Base-by-base conservation (phyloP, 1,140 invertebrate genomes). In the Neodiprion fabricii region DNA sequence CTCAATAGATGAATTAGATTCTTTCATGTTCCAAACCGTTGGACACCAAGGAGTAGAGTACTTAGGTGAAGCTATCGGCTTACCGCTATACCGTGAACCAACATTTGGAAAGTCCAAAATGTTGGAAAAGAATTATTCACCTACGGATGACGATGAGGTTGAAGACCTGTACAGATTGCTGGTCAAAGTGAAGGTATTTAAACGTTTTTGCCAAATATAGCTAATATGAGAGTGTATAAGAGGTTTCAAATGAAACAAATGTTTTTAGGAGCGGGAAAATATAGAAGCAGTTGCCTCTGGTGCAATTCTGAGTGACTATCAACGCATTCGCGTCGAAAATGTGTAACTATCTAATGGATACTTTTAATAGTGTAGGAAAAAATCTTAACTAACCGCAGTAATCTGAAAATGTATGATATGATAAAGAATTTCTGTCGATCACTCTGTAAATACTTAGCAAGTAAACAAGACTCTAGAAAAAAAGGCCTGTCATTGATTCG, bases 21-120 rank as follows among this genome's bases (percentile, higher is more conserved):
- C 98, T 84, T 99, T 97, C 84, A 99, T 99, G 98, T 99, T 99
- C 86, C 98, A 99, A 90, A 98, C 97, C 71, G 98, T 99, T 72
- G 99, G 98, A 10, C 96, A 98, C 88, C 95, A 98, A 90, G 96
- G 95, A 48, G 94, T 99, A 78, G 93, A 95, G 72, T 91, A 96
- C 75, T 96, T 98, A 86, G 96, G 97, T 61, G 94, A 98, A 87
- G 98, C 98, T 1, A 95, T 99, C 93, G 95, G 93, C 2, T 88
- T 99, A 75, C 98, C 98, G 12, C 87, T 99, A 8, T 99, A 95
- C 86, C 91, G 96, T 79, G 92, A 95, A 80, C 89, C 90, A 68
- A 99, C 98, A 66, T 90, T 92, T 83, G 98, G 98, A 48, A 91
- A 91, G 78, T 94, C 96, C 48, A 86, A 93, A 86, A 89, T 93